Base-by-base conservation (phyloP, 2,113 vertebrate genomes). In the Rallus limicola region DNA sequence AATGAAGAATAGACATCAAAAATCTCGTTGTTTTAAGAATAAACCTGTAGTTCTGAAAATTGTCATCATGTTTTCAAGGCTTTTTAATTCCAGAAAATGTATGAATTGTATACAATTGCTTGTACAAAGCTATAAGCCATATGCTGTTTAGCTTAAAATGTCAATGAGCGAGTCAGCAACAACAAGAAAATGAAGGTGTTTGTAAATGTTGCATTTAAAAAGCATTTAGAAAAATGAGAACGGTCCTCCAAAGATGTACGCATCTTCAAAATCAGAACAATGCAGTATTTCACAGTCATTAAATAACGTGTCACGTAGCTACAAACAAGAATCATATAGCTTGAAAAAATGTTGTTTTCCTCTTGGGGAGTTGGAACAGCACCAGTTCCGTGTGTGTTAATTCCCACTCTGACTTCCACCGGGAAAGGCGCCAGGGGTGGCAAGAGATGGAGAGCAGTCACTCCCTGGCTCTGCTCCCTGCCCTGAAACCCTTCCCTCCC, bases 121-220 rank as follows among this genome's bases (percentile, higher is more conserved):
- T 87, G 89, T 94, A 69, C 67, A 90, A 92, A 95, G 75, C 91
- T 93, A 92, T 94, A 94, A 94, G 82, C 93, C 94, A 91, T 95
- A 97, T 94, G 95, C 94, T 95, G 86, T 93, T 97, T 94, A 95
- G 52, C 90, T 96, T 92, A 95, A 94, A 96, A 96, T 95, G 80
- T 92, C 93, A 95, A 96, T 96, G 81, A 96, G 74, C 19, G 0
- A 95, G 83, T 92, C 92, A 95, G 91, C 76, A 95, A 84, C 92
- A 92, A 94, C 81, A 92, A 80, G 93, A 95, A 95, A 96, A 95
- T 95, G 86, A 96, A 93, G 80, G 94, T 95, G 90, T 96, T 93
- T 93, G 85, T 94, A 94, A 95, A 96, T 90, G 92, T 92, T 97
- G 70, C 95, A 90, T 97, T 95, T 93, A 68, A 91, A 96, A 95